These are phyloP conservation scores for Meteorus cinctellus DNA, from an alignment of 2,888 invertebrate species.

Conservation along the genomic window DNA sequence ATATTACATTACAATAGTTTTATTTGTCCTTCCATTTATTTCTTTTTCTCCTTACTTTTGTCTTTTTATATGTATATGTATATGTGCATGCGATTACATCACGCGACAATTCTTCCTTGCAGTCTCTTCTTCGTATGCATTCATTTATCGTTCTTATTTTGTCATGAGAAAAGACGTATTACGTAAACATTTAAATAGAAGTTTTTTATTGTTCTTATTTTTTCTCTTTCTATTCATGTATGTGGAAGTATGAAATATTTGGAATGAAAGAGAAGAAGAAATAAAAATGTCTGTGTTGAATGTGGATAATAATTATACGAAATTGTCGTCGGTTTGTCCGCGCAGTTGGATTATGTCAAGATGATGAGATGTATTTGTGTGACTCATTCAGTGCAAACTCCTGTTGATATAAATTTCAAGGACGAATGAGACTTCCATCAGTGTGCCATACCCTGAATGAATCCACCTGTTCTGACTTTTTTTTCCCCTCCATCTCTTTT, in stretches of 20 bases:
- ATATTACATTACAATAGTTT: background rate
- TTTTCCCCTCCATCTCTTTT: background rate
- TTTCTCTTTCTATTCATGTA: too few species aligned
- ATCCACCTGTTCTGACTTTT: slow-evolving; percentile 8
- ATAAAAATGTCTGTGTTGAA: too few species aligned
- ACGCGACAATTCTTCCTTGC: slow-evolving; percentile 1
- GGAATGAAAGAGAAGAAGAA: too few species aligned
- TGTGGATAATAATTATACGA: background rate
- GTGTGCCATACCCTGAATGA: slow-evolving; percentile 6
- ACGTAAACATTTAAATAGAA: too few species aligned
- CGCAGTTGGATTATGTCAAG: slow-evolving; percentile 27
- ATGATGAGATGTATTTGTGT: slow-evolving; percentile 11
- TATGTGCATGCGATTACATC: background rate
- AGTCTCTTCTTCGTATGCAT: too few species aligned
- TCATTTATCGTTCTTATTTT: too few species aligned
- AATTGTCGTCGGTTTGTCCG: slow-evolving; percentile 27
- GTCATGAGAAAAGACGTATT: too few species aligned
- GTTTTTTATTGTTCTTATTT: too few species aligned
- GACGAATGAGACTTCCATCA: slow-evolving; percentile 23
- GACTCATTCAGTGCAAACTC: slow-evolving; percentile 32
- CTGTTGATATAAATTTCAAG: slow-evolving; percentile 34
- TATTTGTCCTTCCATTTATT: background rate
- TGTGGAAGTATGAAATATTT: too few species aligned
- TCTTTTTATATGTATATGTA: background rate
- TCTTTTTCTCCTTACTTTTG: background rate